Evolutionary conservation across 2,888 invertebrate genomes (phyloP).

Genomic region (Cerceris ruficornis): DNA sequence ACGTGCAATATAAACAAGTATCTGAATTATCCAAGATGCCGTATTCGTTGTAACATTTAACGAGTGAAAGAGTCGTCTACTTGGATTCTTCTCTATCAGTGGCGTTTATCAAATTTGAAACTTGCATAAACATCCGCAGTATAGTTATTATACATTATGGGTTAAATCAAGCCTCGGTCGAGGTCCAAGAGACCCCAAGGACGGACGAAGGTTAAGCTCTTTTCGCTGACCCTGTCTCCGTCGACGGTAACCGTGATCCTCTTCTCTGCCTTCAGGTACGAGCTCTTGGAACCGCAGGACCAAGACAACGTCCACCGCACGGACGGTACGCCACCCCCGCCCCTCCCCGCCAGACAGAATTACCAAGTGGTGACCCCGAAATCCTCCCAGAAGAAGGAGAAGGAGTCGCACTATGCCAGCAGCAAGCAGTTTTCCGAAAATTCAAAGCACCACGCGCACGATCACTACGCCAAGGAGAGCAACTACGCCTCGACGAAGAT

Average conservation of each 20-base stretch:
- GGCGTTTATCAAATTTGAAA: too few relatives aligned
- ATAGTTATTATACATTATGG: too few relatives aligned
- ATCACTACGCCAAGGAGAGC: slow-evolving; percentile 75
- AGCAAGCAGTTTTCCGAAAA: slow-evolving; percentile 69
- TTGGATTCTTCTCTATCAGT: too few relatives aligned
- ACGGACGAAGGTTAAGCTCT: not conserved
- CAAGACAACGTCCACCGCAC: slow-evolving; percentile 75
- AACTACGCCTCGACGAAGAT: slow-evolving; percentile 76
- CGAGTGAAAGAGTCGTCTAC: too few relatives aligned
- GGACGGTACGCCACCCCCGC: slow-evolving; percentile 83
- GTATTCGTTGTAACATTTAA: too few relatives aligned
- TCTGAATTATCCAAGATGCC: too few relatives aligned
- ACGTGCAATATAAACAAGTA: too few relatives aligned
- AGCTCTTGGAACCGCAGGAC: slow-evolving; percentile 82
- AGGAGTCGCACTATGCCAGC: slow-evolving; percentile 73
- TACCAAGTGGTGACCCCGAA: slow-evolving; percentile 72
- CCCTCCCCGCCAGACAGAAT: slow-evolving; percentile 82
- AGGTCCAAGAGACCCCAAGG: too few relatives aligned
- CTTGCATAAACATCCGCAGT: too few relatives aligned
- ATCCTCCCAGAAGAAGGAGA: slow-evolving; percentile 73
- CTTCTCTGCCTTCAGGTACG: slow-evolving; percentile 78
- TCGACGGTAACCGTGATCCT: not conserved
- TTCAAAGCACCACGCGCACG: slow-evolving; percentile 73
- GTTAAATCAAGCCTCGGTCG: too few relatives aligned
- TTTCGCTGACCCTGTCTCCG: not conserved